Conservation (phyloP, 2,113 vertebrate genomes). For the Enhydra lutris region DNA sequence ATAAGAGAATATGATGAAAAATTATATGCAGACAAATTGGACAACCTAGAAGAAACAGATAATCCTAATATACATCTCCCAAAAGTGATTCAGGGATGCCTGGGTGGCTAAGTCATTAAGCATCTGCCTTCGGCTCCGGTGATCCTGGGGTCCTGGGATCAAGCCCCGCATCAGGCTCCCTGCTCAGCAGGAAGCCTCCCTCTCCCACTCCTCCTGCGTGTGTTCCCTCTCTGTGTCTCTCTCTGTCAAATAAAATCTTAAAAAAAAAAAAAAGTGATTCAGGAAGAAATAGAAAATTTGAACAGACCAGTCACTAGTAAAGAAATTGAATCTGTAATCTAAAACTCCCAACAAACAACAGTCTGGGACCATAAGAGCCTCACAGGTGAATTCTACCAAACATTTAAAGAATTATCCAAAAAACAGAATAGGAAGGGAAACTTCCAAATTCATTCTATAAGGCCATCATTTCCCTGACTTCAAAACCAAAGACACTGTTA, state of each 20-base stretch:
- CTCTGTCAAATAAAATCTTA: too few species aligned
- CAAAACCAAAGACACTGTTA: neutral
- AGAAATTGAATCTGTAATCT: neutral
- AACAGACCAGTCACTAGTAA: neutral
- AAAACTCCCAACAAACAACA: neutral
- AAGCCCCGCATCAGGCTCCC: too few species aligned
- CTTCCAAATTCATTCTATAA: neutral
- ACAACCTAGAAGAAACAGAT: neutral
- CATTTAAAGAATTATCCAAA: neutral
- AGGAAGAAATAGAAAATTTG: neutral
- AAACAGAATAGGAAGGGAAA: neutral
- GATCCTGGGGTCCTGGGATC: too few species aligned
- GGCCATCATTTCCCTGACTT: neutral
- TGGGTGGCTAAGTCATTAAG: too few species aligned
- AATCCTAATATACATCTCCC: neutral
- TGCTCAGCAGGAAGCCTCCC: too few species aligned
- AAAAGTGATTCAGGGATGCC: neutral
- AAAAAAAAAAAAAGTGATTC: neutral
- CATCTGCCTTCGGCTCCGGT: too few species aligned
- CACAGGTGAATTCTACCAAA: neutral
- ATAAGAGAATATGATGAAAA: neutral
- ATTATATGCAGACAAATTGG: neutral
- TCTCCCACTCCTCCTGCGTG: too few species aligned
- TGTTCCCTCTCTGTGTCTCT: too few species aligned
- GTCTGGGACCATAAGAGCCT: neutral